Conservation (phyloP, 2,888 invertebrate genomes). For the Netelia virgata region DNA sequence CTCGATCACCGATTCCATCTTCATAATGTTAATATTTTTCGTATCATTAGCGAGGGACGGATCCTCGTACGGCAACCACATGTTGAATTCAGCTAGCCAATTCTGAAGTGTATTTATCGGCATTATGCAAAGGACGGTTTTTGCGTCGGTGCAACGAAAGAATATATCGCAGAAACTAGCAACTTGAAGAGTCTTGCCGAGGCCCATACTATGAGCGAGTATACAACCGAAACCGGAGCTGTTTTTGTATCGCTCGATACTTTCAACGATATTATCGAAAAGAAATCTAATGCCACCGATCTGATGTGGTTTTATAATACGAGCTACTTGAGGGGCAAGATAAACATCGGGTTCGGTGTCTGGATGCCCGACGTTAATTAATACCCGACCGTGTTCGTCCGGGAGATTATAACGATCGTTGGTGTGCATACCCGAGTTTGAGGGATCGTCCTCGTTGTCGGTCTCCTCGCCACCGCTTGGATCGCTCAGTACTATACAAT, state of each 20-base stretch:
- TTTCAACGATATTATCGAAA: slow-evolving; percentile 98
- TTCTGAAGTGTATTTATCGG: slow-evolving; percentile 99
- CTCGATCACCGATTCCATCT: slow-evolving; percentile 74
- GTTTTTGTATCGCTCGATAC: slow-evolving; percentile 93
- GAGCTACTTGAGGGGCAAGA: slow-evolving; percentile 95
- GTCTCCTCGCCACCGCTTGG: slow-evolving; percentile 92
- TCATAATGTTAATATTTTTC: slow-evolving; percentile 69
- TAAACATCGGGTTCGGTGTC: slow-evolving; percentile 96
- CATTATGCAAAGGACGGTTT: slow-evolving; percentile 97
- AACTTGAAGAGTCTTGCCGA: slow-evolving; percentile 99
- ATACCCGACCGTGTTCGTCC: slow-evolving; percentile 95
- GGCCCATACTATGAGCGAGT: slow-evolving; percentile 99
- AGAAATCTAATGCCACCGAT: slow-evolving; percentile 98
- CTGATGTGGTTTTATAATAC: slow-evolving; percentile 98
- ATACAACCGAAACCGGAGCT: slow-evolving; percentile 97
- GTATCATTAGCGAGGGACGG: slow-evolving; percentile 71
- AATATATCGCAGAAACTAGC: slow-evolving; percentile 99
- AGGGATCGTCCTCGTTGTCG: slow-evolving; percentile 94
- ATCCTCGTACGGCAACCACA: slow-evolving; percentile 95
- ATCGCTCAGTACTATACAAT: slow-evolving; percentile 95
- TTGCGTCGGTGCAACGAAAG: slow-evolving; percentile 94
- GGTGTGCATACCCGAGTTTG: slow-evolving; percentile 96
- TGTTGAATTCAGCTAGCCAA: slow-evolving; percentile 98
- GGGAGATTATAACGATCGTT: slow-evolving; percentile 96
- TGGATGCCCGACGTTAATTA: slow-evolving; percentile 96